Conservation (phyloP, 2,888 invertebrate species). For the Salticus scenicus region DNA sequence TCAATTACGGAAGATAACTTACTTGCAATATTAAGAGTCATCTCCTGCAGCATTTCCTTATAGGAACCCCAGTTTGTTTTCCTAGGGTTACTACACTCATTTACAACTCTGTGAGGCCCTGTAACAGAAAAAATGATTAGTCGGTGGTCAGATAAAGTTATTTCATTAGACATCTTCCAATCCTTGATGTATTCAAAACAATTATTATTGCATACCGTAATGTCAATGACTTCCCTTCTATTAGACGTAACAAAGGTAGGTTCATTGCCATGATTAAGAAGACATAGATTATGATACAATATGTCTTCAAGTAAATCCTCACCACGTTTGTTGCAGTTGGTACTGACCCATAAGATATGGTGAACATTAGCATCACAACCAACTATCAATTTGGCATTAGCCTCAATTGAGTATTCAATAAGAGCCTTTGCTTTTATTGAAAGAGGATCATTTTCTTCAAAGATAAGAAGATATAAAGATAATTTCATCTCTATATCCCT, state of each 20-base stretch:
- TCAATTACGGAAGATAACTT: neutral
- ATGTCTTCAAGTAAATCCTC: neutral
- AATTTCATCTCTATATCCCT: neutral
- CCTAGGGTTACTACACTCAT: neutral
- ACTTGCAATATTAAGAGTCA: neutral
- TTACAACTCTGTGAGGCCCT: neutral
- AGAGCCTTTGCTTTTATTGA: neutral
- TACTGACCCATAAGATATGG: neutral
- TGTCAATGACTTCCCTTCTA: neutral
- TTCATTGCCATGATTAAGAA: no score
- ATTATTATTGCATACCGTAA: neutral
- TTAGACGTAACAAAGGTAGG: no score
- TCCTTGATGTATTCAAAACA: neutral
- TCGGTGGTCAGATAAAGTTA: conserved; percentile 3
- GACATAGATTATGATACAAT: neutral
- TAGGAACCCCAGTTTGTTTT: neutral
- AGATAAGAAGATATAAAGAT: neutral
- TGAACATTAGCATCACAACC: neutral
- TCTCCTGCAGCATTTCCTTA: neutral
- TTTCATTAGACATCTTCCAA: conserved; percentile 14
- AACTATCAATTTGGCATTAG: neutral
- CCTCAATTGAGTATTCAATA: neutral
- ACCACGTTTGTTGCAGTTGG: neutral
- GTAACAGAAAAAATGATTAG: neutral
- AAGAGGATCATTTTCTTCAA: neutral